A percentile compares a stretch with the other conserved stretches of the same genome.
phyloP scores from a whole-genome alignment of 1,140 invertebrate species.

The Drosophila triauraria region DNA sequence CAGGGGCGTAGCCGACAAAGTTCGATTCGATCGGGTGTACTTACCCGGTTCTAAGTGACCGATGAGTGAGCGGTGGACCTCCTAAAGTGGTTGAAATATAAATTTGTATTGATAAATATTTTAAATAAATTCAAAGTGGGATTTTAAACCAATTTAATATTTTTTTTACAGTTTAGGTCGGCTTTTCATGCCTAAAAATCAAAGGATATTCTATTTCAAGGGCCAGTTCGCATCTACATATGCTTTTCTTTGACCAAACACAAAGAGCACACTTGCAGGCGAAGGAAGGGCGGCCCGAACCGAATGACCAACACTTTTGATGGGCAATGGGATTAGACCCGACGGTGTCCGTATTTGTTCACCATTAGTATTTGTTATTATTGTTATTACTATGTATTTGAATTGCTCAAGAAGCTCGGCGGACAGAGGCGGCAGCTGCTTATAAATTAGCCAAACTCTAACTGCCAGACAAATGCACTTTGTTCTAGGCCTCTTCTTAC shows the following conservation, averaged over 20 bases:
- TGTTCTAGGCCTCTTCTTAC: conserved; percentile 60
- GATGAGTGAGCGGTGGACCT: conserved; percentile 14
- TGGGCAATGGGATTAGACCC: conserved; percentile 49
- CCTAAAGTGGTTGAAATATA: conserved; percentile 16
- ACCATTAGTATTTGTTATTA: conserved; percentile 85
- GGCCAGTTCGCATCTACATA: not conserved
- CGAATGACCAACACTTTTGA: conserved; percentile 76
- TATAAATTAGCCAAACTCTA: conserved; percentile 83
- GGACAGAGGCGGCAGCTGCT: conserved; percentile 65
- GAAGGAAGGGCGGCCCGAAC: conserved; percentile 12
- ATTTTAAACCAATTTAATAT: not conserved
- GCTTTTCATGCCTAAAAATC: not conserved
- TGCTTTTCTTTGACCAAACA: not conserved
- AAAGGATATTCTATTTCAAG: conserved; percentile 2
- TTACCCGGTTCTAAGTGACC: conserved; percentile 13
- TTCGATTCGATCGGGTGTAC: conserved; percentile 31
- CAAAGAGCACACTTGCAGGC: conserved; percentile 19
- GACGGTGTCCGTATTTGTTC: conserved; percentile 66
- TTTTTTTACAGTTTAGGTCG: not conserved
- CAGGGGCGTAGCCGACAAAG: conserved; percentile 42
- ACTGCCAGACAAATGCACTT: conserved; percentile 82
- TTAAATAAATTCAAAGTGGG: no score
- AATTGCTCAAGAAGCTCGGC: conserved; percentile 78
- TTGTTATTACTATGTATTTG: conserved; percentile 84
- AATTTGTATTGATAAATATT: no score